Evolutionary conservation across 2,888 invertebrate species (phyloP), one percentile per base, ranked within the genome.

Genomic region (Calephelis perditalis): DNA sequence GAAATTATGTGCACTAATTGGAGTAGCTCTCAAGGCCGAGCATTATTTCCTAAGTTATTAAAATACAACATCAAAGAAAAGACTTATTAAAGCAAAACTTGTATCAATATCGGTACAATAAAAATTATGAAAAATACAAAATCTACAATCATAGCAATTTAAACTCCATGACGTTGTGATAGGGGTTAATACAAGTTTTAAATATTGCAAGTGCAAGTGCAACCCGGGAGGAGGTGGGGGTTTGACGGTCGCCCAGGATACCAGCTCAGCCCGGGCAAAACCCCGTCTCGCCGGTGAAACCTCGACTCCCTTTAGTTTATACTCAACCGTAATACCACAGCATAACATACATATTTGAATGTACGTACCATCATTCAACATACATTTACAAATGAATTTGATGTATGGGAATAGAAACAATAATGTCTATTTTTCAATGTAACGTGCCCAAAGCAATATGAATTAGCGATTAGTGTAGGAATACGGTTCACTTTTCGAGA

Each of bases 401-500:
- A 60, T 26, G 58, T 58, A 54, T 61, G 60, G 56, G 44, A 0
- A 4, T 2, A 1, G 52, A 35, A 59, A 44, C 8, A 54, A 56
- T 69, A 75, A 63, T 67, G 73, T 67, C 55, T 36, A 65, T 65
- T 68, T 67, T 68, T 35, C 35, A 62, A 10, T 56, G 43, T 49
- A 15, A 35, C 55, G n/a, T 36, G 54, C 9, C 56, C n/a, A 57
- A 26, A 44, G 60, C 60, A 65, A 62, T 66, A 68, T 74, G 80
- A 81, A 84, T 81, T 78, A 81, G 82, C 78, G 81, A 82, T 85
- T 81, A 82, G 81, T 83, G 82, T 82, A 82, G 77, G 75, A 83
- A 85, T 85, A 85, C 78, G 81, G 84, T 83, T 79, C 78, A 83
- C 82, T 84, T 85, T 85, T 74, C 79, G 76, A 84, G 81, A 81